Percentiles rank a stretch among this genome's conserved stretches.
phyloP scores from a whole-genome alignment of 2,797 vertebrate genomes.

The Setipinna tenuifilis region DNA sequence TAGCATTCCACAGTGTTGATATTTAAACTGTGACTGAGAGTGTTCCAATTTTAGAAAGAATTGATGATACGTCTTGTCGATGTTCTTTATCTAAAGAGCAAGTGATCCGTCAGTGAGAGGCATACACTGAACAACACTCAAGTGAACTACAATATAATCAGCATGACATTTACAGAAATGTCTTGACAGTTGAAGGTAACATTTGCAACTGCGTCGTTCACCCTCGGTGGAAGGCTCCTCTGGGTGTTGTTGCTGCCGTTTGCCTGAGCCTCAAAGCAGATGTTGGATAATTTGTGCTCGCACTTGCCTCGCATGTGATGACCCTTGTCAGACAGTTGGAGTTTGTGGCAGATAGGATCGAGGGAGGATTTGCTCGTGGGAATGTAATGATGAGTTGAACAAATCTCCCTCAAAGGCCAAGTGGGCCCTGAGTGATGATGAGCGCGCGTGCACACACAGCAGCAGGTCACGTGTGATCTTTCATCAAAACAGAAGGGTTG shows the following conservation, averaged over 20 bases:
- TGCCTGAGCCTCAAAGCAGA: not conserved
- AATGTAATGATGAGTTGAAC: constrained; percentile 1
- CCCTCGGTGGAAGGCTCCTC: not conserved
- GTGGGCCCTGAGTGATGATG: not conserved
- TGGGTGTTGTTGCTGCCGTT: not conserved
- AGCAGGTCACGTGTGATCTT: not conserved
- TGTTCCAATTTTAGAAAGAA: not conserved
- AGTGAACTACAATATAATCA: not conserved
- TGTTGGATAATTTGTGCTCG: constrained; percentile 3
- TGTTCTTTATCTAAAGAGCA: constrained; percentile 16
- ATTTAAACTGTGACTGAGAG: not conserved
- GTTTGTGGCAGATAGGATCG: not conserved
- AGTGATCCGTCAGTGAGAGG: not conserved
- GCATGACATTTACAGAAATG: not conserved
- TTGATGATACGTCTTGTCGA: not conserved
- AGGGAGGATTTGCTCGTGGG: constrained; percentile 12
- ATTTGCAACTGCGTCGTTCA: not conserved
- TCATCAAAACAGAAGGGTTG: not conserved
- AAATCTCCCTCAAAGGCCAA: constrained; percentile 19
- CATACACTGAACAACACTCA: not conserved
- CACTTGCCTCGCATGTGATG: not conserved
- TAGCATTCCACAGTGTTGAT: not conserved
- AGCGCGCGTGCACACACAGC: no score
- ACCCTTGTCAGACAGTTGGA: not conserved
- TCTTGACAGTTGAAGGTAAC: not conserved